Evolutionary conservation across 1,140 invertebrate species (phyloP), one percentile per base, ranked within the genome.

Genomic region (Sycophila sp.): DNA sequence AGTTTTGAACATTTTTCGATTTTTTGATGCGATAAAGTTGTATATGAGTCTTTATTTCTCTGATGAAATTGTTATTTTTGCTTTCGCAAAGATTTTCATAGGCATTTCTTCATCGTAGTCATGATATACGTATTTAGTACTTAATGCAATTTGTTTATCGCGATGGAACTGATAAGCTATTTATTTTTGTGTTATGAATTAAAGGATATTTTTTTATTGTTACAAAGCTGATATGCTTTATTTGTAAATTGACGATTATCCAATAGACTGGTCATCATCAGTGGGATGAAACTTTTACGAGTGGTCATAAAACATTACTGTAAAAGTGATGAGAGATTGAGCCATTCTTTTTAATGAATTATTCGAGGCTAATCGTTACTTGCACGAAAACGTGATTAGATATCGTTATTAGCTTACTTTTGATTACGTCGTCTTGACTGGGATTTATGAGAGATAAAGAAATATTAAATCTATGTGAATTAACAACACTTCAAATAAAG

Each of bases 151-250:
- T 51, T 34, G 51, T 22, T 49, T 47, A 34, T 36, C 17, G 26
- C n/a, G 17, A 49, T 32, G 6, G n/a, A 10, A 19, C 22, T 42
- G 6, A 32, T 34, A 34, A 42, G 15, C 22, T 36, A 11, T 22
- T 51, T 19, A 13, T 64, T 47, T 49, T n/a, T 30, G 4, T 17
- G n/a, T 26, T 66, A 11, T 66, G 32, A 51, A 30, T 19, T 30
- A 38, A 17, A 34, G 38, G 17, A 10, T 38, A 17, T 66, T 26
- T 40, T 45, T 56, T 58, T 49, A 68, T 69, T 40, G 17, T 15
- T 24, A 59, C n/a, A 5, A 49, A n/a, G 10, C 10, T 28, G 17
- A 56, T 36, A n/a, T n/a, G 6, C 24, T 26, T 26, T 15, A 45
- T n/a, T n/a, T 69, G 8, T 13, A 49, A 13, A 59, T n/a, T n/a